Base-by-base conservation (phyloP, 2,888 invertebrate species). In the Oxyscelio sp. region DNA sequence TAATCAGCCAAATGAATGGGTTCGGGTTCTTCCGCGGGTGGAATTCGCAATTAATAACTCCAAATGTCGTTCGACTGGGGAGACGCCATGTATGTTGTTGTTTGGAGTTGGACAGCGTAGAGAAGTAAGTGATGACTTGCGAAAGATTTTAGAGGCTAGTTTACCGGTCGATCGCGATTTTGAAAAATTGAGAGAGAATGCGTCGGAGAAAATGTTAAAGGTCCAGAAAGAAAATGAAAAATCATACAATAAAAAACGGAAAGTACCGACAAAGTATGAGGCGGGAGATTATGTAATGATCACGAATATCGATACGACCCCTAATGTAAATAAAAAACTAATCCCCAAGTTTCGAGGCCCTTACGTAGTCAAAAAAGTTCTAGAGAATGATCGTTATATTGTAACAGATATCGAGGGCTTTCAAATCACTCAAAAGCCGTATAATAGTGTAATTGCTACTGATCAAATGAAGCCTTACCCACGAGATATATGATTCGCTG, bases 181-280 rank as follows among this genome's bases (percentile, higher is more conserved):
- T 9, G 34, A 34, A 8, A 4, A 34, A 34, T 34, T 34, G 34
- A 34, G 34, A 9, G 34, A 34, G 9, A 34, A 34, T 34, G 34
- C 34, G 34, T 34, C 34, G 11, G 34, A 34, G 9, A 34, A 9
- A 34, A 34, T 89, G 43, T 17, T 58, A 17, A 83, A 86, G 74
- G 65, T 2, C 15, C 89, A 90, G 65, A 45, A 75, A 5, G 87
- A 89, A 17, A 90, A 87, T 78, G 85, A 90, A 80, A 54, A 34
- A 15, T 78, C 75, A 63, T 91, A 86, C 80, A 82, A 91, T 68
- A 82, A 79, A 38, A 90, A 74, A 34, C 87, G 87, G 59, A 89
- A 89, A 83, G 19, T 9, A 9, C 71, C 74, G 6, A 21, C 6
- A 13, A 24, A 58, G 4, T 85, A 82, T 38, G 38, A 78, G 0